These are phyloP conservation scores for Euura lappo DNA, from an alignment of 1,140 invertebrate species.

Conservation along the genomic window DNA sequence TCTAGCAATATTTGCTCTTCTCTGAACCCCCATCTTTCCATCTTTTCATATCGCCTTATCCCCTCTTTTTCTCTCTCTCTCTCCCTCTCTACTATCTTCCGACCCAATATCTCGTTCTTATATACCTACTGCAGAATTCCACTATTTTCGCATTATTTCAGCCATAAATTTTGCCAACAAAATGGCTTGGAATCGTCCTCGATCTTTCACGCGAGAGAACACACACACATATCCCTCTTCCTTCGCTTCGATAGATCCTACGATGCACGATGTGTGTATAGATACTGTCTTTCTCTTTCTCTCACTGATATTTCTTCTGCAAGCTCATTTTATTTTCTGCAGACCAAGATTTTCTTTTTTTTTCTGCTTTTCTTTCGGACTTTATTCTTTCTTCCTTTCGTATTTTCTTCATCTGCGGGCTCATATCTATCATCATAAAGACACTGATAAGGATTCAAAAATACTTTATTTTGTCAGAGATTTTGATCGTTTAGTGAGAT, in stretches of 20 bases:
- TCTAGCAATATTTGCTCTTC: slow-evolving; percentile 26
- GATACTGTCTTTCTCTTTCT: neutral
- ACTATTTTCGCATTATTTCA: slow-evolving; percentile 6
- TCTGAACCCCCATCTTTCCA: neutral
- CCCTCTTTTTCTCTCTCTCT: neutral
- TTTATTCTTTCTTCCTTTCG: no score
- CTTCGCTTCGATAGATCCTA: no score
- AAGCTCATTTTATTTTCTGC: no score
- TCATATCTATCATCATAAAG: no score
- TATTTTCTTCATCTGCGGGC: no score
- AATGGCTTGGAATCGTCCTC: slow-evolving; percentile 6
- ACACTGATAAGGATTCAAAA: no score
- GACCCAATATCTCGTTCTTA: neutral
- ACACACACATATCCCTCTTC: neutral
- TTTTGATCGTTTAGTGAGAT: no score
- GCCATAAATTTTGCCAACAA: slow-evolving; percentile 1
- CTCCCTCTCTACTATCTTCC: neutral
- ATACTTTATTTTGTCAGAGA: no score
- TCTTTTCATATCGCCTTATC: slow-evolving; percentile 4
- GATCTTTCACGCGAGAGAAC: neutral
- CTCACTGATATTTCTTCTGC: no score
- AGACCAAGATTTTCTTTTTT: no score
- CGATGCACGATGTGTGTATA: neutral
- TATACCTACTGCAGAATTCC: neutral
- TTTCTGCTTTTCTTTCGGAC: no score